Conservation (phyloP, 1,140 invertebrate species). For the Hyposmocoma kahamanoa region DNA sequence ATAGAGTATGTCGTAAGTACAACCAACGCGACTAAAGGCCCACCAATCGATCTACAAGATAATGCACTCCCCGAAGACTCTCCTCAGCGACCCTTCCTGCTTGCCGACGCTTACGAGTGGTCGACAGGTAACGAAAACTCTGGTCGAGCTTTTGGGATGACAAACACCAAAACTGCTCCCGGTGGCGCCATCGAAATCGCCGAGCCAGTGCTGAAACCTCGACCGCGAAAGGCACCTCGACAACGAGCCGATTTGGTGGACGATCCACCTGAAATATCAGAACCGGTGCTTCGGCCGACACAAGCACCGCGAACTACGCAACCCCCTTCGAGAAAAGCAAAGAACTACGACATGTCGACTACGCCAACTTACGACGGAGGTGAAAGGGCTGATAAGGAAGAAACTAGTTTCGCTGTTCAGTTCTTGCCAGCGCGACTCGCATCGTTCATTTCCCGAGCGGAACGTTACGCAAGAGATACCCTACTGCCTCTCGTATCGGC, state of each 20-base stretch:
- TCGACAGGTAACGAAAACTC: slow-evolving; percentile 67
- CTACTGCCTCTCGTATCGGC: slow-evolving; percentile 83
- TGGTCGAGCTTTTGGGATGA: slow-evolving; percentile 77
- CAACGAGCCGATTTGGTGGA: slow-evolving; percentile 52
- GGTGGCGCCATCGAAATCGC: slow-evolving; percentile 77
- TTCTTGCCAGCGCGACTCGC: slow-evolving; percentile 84
- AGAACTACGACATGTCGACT: slow-evolving; percentile 56
- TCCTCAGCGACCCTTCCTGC: slow-evolving; percentile 40
- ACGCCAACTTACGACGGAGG: slow-evolving; percentile 39
- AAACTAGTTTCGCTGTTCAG: slow-evolving; percentile 80
- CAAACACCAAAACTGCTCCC: slow-evolving; percentile 69
- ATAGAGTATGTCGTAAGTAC: slow-evolving; percentile 18
- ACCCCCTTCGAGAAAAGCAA: slow-evolving; percentile 44
- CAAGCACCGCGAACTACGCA: slow-evolving; percentile 38
- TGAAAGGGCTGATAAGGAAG: slow-evolving; percentile 45
- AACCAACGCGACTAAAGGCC: slow-evolving; percentile 32
- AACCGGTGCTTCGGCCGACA: slow-evolving; percentile 76
- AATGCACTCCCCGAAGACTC: slow-evolving; percentile 57
- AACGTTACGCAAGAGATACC: slow-evolving; percentile 84
- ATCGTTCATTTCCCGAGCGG: slow-evolving; percentile 85
- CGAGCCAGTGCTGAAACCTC: slow-evolving; percentile 81
- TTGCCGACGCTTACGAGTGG: slow-evolving; percentile 68
- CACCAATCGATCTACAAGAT: slow-evolving; percentile 40
- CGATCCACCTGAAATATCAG: slow-evolving; percentile 63
- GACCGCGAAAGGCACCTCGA: slow-evolving; percentile 72